Base-by-base conservation (phyloP, 2,797 vertebrate species). In the Cyclopterus lumpus region DNA sequence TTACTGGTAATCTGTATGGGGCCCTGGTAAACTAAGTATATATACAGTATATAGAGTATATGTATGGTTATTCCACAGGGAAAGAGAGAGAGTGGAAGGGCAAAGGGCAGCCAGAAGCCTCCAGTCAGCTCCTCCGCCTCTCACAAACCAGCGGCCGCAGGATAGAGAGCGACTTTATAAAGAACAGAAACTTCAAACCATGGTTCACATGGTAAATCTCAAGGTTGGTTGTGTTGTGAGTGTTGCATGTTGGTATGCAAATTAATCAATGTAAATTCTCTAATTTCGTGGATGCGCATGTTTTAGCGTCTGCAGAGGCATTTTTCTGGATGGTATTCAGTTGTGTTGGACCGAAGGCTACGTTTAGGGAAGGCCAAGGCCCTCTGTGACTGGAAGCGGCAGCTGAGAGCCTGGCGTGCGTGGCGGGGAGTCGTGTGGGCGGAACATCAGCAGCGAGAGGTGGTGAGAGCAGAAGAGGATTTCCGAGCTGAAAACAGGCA, bases 261-360 rank as follows among this genome's bases (percentile, higher is more conserved):
- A 30, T 40, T 1, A 22, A 24, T 51, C 4, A 1, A 30, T 34
- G 20, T 1, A 1, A 16, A 12, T 36, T 57, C 8, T 36, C 54
- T 14, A 20, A 59, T 24, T 24, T 26, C 4, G 9, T 26, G 48
- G 32, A 22, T 69, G 30, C 28, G 3, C 30, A 34, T 82, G 65
- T 59, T 80, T 51, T 26, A 99, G 98, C 96, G 95, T 90, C 91
- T 97, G 80, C 96, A 96, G 79, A 95, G 34, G 48, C 94, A 97
- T 93, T 99, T 99, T 88, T 97, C 97, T 38, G 91, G 90, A 68
- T 99, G 98, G 98, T 95, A 95, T 84, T 95, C 95, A 34, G 86
- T 95, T 66, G 89, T 96, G 85, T 85, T 98, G 89, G 95, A 96
- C 67, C 86, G 75, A 51, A 94, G 93, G 88, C 92, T 99, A 67